Percentiles rank a stretch among this genome's conserved stretches.
phyloP scores from a whole-genome alignment of 2,797 vertebrate species.

The Vultur gryphus region DNA sequence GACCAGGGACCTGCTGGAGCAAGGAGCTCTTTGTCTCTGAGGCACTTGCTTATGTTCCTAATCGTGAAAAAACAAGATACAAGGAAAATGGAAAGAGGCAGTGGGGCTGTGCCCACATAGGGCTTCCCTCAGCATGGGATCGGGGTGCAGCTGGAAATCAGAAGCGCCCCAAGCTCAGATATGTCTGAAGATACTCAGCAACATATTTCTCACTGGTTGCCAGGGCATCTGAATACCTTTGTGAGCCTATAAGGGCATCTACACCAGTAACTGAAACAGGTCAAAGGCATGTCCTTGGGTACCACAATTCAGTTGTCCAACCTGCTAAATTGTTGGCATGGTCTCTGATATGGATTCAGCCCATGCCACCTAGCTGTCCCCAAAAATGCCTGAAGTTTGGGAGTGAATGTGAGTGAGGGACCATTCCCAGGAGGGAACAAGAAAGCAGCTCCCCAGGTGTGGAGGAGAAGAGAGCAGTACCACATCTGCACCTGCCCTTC shows the following conservation, averaged over 20 bases:
- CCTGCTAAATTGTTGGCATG: neutral
- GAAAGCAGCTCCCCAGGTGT: neutral
- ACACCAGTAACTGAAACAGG: neutral
- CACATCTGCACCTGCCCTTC: neutral
- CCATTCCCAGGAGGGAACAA: neutral
- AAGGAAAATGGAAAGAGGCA: neutral
- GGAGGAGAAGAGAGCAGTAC: neutral
- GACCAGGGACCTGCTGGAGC: neutral
- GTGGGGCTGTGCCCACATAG: neutral
- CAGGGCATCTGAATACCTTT: fast-evolving
- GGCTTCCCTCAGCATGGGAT: neutral
- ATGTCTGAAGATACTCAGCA: neutral
- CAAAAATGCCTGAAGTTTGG: neutral
- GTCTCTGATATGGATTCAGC: neutral
- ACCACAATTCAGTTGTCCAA: neutral
- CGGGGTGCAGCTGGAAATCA: neutral
- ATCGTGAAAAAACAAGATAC: neutral
- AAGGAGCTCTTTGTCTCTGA: neutral
- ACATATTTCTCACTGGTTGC: neutral
- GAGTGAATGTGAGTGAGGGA: neutral
- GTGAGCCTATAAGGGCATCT: neutral
- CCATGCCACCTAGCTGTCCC: neutral
- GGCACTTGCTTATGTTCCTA: neutral
- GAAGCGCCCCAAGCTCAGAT: neutral
- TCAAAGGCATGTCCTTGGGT: neutral